phyloP scores from a whole-genome alignment of 2,113 vertebrate genomes.

The Triplophysa rosa region DNA sequence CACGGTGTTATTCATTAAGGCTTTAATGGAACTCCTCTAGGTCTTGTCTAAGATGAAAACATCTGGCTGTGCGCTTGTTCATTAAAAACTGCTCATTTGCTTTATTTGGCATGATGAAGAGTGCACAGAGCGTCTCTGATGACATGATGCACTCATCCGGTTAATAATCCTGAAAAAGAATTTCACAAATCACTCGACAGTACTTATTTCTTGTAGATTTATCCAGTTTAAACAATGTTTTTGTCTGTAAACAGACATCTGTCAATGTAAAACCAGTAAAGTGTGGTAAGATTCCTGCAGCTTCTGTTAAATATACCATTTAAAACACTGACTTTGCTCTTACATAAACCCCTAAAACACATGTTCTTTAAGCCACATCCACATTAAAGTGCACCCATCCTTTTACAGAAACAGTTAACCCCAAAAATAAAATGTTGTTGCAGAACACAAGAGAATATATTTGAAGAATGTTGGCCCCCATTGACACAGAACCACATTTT shows the following conservation, averaged over 20 bases:
- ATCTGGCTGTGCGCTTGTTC: conserved; percentile 11
- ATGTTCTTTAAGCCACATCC: not conserved
- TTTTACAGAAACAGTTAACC: not conserved
- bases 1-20: too few species aligned
- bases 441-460: too few species aligned
- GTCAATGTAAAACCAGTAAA: not conserved
- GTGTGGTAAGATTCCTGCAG: conserved; percentile 18
- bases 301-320: not conserved
- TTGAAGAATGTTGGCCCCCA: too few species aligned
- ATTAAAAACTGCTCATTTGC: conserved; percentile 19
- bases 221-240: not conserved
- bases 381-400: not conserved
- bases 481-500: too few species aligned
- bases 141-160: not conserved
- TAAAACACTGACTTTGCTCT: not conserved
- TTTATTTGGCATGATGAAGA: conserved; percentile 26
- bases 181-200: not conserved
- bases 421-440: too few species aligned
- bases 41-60: conserved; percentile 12
- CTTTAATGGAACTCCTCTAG: not conserved
- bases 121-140: not conserved
- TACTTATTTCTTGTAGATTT: not conserved
- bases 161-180: not conserved
- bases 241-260: conserved; percentile 12
- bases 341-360: not conserved